These are phyloP conservation scores for Procambarus virginalis DNA, from an alignment of 1,140 invertebrate species.

Conservation along the genomic window DNA sequence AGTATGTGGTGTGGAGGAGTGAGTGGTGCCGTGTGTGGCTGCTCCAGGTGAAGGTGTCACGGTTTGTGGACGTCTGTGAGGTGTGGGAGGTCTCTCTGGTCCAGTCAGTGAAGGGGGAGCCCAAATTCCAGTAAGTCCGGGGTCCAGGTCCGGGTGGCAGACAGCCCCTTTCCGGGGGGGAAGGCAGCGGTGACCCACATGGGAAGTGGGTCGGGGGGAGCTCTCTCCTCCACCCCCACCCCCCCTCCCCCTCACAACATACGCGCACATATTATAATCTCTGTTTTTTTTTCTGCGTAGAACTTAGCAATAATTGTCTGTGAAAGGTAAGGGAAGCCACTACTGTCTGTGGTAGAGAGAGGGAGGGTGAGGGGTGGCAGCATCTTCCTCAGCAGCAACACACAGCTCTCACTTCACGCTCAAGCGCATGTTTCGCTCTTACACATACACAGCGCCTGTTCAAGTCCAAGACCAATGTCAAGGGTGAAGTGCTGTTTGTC, in stretches of 20 bases:
- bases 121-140: background rate
- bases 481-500: slow-evolving; percentile 52
- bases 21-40: too few relatives aligned
- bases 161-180: slow-evolving; percentile 47
- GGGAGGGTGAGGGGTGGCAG: background rate
- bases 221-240: slow-evolving; percentile 21
- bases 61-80: background rate
- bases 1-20: background rate
- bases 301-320: background rate
- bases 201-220: slow-evolving; percentile 56
- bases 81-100: background rate
- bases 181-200: slow-evolving; percentile 60
- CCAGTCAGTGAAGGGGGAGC: slow-evolving; percentile 4
- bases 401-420: slow-evolving; percentile 62
- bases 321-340: too few relatives aligned
- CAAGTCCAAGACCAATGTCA: slow-evolving; percentile 64
- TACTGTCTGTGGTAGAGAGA: background rate
- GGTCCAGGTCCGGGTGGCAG: slow-evolving; percentile 11
- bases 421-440: slow-evolving; percentile 47
- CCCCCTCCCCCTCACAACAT: slow-evolving; percentile 24
- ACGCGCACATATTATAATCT: slow-evolving; percentile 1
- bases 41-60: background rate
- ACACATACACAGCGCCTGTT: slow-evolving; percentile 34
- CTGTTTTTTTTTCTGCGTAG: background rate
- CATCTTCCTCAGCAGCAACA: slow-evolving; percentile 1